Percentiles rank a stretch among this genome's conserved stretches.
Evolutionary conservation across 2,113 vertebrate genomes (phyloP).

Genomic region (Entomyzon cyanotis): DNA sequence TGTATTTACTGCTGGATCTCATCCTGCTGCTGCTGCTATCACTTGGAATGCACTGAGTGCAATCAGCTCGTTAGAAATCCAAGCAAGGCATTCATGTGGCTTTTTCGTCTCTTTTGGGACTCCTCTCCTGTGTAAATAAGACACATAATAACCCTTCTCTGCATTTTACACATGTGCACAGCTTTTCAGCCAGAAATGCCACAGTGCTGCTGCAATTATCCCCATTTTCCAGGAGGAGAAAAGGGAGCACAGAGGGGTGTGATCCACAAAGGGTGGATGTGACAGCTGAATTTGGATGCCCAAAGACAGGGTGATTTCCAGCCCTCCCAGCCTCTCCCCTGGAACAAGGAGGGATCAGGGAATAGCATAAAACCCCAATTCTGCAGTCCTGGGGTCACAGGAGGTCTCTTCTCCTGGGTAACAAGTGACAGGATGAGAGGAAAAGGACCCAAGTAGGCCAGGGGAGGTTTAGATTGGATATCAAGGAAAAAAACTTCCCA

Average conservation of each 20-base stretch:
- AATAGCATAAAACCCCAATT: neutral
- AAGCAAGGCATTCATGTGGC: neutral
- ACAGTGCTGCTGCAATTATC: conserved; percentile 31
- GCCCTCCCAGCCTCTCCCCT: neutral
- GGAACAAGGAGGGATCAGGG: neutral
- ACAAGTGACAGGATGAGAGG: neutral
- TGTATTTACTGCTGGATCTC: neutral
- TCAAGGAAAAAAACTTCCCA: neutral
- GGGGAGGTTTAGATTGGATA: neutral
- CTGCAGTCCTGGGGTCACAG: neutral
- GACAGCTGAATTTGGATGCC: conserved; percentile 11
- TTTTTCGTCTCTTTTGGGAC: conserved; percentile 41
- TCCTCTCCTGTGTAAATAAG: conserved; percentile 55
- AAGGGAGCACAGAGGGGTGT: neutral
- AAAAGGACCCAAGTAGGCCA: neutral
- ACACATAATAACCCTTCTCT: conserved; percentile 39
- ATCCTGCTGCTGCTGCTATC: neutral
- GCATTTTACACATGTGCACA: neutral
- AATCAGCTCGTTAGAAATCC: conserved; percentile 8
- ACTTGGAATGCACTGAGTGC: neutral
- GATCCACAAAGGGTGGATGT: neutral
- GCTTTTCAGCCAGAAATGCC: conserved; percentile 40
- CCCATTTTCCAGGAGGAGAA: neutral
- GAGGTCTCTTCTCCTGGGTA: neutral
- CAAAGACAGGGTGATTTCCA: neutral